Evolutionary conservation across 2,113 vertebrate genomes (phyloP).

Genomic region (Felis chaus): DNA sequence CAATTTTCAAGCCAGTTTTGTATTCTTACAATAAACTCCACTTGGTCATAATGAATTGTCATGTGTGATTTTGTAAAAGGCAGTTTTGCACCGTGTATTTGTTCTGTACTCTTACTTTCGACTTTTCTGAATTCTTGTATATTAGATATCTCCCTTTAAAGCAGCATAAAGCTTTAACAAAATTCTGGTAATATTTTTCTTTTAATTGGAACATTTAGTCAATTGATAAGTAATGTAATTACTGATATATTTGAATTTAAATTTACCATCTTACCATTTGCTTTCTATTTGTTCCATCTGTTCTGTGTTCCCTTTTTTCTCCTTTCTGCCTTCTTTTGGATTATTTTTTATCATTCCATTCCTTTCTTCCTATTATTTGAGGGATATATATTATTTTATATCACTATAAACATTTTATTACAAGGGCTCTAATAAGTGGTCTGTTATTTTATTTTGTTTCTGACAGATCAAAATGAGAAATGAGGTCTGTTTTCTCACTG

Average conservation of each 20-base stretch:
- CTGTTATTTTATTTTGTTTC: conserved; percentile 45
- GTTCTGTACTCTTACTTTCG: background rate
- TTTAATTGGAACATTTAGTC: background rate
- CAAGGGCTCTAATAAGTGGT: background rate
- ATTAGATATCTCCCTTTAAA: conserved; percentile 19
- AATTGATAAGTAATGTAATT: conserved; percentile 33
- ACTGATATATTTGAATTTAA: background rate
- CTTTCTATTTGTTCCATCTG: too few species aligned
- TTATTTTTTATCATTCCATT: background rate
- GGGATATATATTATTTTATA: background rate
- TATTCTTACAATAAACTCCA: background rate
- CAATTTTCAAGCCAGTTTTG: background rate
- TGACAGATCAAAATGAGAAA: conserved; percentile 26
- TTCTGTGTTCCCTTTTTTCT: background rate
- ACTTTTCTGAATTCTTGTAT: background rate
- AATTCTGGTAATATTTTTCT: background rate
- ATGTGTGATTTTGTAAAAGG: background rate
- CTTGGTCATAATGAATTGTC: background rate
- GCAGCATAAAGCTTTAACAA: background rate
- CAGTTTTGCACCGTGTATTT: background rate
- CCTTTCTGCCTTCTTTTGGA: background rate
- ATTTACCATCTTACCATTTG: too few species aligned
- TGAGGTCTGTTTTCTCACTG: background rate
- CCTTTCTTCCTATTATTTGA: background rate
- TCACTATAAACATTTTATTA: background rate